Base-by-base conservation (phyloP, 92 coral and sea anemone species). In the Diadumene lineata region DNA sequence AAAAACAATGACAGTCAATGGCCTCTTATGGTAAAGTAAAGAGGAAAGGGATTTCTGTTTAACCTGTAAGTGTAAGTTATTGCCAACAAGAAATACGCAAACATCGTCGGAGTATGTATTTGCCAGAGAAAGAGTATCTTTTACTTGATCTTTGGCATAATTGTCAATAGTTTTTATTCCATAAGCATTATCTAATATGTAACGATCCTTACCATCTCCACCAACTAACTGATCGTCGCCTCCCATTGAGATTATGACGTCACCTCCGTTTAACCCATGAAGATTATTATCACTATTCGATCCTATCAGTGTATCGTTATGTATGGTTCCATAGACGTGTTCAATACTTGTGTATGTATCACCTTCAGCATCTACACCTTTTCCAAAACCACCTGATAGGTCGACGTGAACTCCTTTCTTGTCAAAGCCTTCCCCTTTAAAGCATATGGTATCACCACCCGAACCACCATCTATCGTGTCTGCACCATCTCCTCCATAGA, bases 271-370 rank as follows among this genome's bases (percentile, higher is more conserved):
- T 1, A 51, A 69, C 0, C 85, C 89, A 38, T 46, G 79, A 0
- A 84, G 32, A 0, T 68, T 71, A 68, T 82, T 82, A 57, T 84
- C 74, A 30, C 62, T 50, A 51, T 78, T 75, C 0, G 84, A 84
- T 60, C 89, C 89, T 0, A 72, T 73, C 8, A 84, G 23, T 2
- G 16, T 18, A 23, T 84, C 89, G 31, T 71, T 38, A 68, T 84
- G 89, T 43, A 84, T 79, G 0, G 80, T 84, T 0, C 89, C 89
- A 31, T 72, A 84, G 17, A 73, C 89, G 31, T 84, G 74, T 84
- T 84, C 89, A 50, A 84, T 66, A 4, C 63, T 79, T 25, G 19
- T 23, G 21, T 84, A 84, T 1, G 0, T 84, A 44, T 84, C 88
- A 0, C 84, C 89, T n/a, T 79, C 85, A 24, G 89, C 89, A 60